phyloP scores from a whole-genome alignment of 2,797 vertebrate genomes.

The Phrynocephalus vlangalii region DNA sequence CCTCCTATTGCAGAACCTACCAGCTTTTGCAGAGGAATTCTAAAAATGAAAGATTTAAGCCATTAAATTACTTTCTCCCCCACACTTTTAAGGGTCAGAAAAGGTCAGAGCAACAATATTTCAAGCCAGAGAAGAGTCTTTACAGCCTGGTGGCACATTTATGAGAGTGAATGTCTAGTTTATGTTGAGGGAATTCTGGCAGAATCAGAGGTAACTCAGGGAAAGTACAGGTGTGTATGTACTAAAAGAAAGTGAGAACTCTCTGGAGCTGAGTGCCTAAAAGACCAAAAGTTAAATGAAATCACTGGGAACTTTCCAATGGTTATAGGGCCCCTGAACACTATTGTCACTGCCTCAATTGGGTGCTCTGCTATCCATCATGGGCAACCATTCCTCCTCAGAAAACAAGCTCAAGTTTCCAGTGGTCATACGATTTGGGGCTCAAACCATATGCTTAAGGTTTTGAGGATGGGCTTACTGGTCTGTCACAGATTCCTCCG shows the following conservation, averaged over 20 bases:
- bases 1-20: not conserved
- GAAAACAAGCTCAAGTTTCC: not conserved
- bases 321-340: not conserved
- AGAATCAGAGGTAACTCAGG: slow-evolving; percentile 21
- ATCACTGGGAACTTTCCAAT: not conserved
- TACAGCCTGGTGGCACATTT: not conserved
- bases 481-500: no score
- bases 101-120: slow-evolving; percentile 49
- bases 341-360: not conserved
- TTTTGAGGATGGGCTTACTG: not conserved
- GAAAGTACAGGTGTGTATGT: not conserved
- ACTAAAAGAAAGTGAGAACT: slow-evolving; percentile 9
- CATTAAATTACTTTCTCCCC: slow-evolving; percentile 12
- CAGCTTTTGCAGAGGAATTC: slow-evolving; percentile 36
- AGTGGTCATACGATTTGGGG: not conserved
- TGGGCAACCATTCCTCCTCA: not conserved
- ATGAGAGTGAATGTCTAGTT: slow-evolving; percentile 13
- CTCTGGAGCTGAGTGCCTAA: not conserved
- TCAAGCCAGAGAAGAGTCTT: slow-evolving; percentile 14
- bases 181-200: slow-evolving; percentile 27
- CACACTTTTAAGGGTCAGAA: slow-evolving; percentile 22
- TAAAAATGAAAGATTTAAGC: slow-evolving; percentile 38
- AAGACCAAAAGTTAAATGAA: rapidly evolving
- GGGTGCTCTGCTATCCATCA: not conserved
- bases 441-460: not conserved